These are phyloP conservation scores for Latrodectus hesperus DNA, from an alignment of 2,888 invertebrate species.

Conservation along the genomic window DNA sequence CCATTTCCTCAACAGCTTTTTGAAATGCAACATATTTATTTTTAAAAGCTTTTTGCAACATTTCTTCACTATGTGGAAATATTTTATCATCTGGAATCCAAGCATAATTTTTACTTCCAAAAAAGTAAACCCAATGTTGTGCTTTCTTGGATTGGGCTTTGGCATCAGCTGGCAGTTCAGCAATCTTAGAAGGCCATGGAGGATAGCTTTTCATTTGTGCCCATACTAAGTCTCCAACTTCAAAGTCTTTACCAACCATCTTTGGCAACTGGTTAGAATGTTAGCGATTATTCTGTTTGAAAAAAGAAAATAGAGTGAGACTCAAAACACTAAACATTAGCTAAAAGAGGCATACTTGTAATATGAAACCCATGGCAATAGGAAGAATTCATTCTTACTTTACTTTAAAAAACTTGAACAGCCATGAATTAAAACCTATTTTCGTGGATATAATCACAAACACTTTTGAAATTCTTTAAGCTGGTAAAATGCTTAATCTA, in stretches of 20 bases:
- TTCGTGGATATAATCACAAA: too few relatives aligned
- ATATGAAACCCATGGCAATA: slow-evolving; percentile 3
- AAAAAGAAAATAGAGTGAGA: slow-evolving; percentile 1
- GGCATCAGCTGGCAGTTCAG: background rate
- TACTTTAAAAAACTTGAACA: too few relatives aligned
- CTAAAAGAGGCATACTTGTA: background rate
- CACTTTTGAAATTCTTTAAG: too few relatives aligned
- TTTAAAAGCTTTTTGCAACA: slow-evolving; percentile 84
- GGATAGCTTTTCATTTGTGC: slow-evolving; percentile 44
- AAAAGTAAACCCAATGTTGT: slow-evolving; percentile 70
- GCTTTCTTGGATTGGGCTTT: slow-evolving; percentile 19
- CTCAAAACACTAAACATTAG: background rate
- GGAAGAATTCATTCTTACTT: too few relatives aligned
- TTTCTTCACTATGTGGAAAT: slow-evolving; percentile 83
- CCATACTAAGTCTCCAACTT: slow-evolving; percentile 47
- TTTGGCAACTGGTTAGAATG: background rate
- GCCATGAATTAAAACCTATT: too few relatives aligned
- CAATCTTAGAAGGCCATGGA: slow-evolving; percentile 37
- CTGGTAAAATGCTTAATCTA: too few relatives aligned
- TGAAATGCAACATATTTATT: slow-evolving; percentile 84
- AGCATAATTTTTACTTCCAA: slow-evolving; percentile 76
- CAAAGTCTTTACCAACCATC: slow-evolving; percentile 35
- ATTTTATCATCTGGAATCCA: slow-evolving; percentile 92
- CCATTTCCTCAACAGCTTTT: slow-evolving; percentile 86
- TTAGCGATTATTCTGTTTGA: background rate